Percentiles rank a stretch among this genome's conserved stretches.
phyloP scores from a whole-genome alignment of 1,140 invertebrate species.

The Microplitis mediator region DNA sequence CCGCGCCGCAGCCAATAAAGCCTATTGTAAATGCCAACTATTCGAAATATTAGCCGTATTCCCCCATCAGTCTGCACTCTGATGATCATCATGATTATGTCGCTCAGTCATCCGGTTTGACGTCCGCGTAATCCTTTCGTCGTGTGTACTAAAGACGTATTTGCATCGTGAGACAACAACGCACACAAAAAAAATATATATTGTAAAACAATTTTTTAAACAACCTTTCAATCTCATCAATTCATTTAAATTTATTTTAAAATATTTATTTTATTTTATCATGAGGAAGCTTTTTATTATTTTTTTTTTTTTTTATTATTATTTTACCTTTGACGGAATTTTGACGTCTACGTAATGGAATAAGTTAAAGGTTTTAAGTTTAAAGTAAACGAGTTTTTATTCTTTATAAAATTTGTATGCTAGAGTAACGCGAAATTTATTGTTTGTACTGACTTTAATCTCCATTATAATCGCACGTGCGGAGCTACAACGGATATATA shows the following conservation, averaged over 20 bases:
- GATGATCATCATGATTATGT: conserved; percentile 49
- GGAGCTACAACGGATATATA: not conserved
- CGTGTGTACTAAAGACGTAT: conserved; percentile 39
- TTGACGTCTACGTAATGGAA: not conserved
- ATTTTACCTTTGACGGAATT: not conserved
- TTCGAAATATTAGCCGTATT: conserved; percentile 61
- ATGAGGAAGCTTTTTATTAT: no score
- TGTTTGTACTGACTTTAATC: conserved; percentile 45
- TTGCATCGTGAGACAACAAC: conserved; percentile 26
- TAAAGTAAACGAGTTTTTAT: not conserved
- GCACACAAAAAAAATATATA: not conserved
- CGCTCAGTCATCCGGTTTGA: conserved; percentile 62
- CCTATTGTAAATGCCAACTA: conserved; percentile 64
- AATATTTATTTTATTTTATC: no score
- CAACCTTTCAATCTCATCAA: no score
- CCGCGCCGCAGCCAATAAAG: conserved; percentile 54
- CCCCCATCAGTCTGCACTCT: conserved; percentile 10
- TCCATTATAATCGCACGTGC: conserved; percentile 49
- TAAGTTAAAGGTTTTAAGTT: not conserved
- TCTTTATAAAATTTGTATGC: not conserved
- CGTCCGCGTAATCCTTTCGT: conserved; percentile 62
- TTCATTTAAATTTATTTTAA: no score
- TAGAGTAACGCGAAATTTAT: conserved; percentile 18
- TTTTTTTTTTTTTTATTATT: no score
- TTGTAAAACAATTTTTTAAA: not conserved